Evolutionary conservation across 2,888 invertebrate genomes (phyloP), one percentile per base, ranked within the genome.

Genomic region (Agrypnus murinus): DNA sequence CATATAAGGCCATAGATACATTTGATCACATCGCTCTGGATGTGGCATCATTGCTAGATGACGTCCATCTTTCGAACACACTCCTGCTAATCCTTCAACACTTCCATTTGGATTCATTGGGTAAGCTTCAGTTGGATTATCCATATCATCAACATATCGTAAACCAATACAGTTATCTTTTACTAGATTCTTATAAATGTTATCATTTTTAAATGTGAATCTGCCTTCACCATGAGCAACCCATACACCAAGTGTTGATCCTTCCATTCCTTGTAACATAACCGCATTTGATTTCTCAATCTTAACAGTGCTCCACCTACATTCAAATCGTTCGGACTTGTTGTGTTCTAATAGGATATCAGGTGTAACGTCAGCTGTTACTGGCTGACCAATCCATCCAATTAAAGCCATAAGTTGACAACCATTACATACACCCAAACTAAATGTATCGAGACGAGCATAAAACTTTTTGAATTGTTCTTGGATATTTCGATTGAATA

Each of bases 31-130:
- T 72, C 98, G 90, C 86, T 99, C 99, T 0, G 99, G 98, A 87
- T 99, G 99, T 1, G 99, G 99, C 99, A 99, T 99, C 90, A 99
- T 91, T 0, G 98, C 99, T 77, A 98, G 88, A 86, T 99, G 98
- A 3, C 98, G 91, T 0, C 98, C 99, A 86, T 98, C 93, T 0
- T 84, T 81, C 0, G 98, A 98, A 78, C 96, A 94, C 65, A 99
- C 86, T 10, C 94, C 98, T 19, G 98, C 98, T 73, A 97, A 89
- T 14, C 96, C 97, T 78, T 92, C 89, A 74, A 89, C 87, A 82
- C 95, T 95, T 71, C 97, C 97, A 84, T 97, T 97, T 0, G 98
- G 98, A 87, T 99, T 99, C 89, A 95, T 89, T 0, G 98, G 98
- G 86, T 97, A 97, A 0, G 80, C 81, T 81, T 92, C 91, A 0